Percentiles rank a stretch among this genome's conserved stretches.
phyloP scores from a whole-genome alignment of 2,888 invertebrate species.

The Lottia gigantea region DNA sequence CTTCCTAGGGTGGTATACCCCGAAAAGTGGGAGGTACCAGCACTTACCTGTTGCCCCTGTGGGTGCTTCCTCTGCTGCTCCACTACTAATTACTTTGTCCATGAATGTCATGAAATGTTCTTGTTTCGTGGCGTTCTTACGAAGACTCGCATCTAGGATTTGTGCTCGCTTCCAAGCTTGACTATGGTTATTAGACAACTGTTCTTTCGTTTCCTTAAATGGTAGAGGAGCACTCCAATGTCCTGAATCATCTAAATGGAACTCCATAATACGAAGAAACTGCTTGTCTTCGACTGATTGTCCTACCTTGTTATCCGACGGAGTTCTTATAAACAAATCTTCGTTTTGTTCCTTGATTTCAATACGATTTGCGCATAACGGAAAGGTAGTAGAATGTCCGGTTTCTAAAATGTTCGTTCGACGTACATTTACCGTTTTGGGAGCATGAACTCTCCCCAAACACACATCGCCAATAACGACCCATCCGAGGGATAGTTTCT shows the following conservation, averaged over 20 bases:
- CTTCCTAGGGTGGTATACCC: too few species aligned
- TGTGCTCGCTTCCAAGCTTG: neutral
- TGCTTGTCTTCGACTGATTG: neutral
- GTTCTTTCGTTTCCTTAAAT: neutral
- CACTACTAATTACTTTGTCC: slow-evolving; percentile 1
- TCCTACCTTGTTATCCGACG: neutral
- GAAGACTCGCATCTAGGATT: neutral
- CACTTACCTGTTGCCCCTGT: neutral
- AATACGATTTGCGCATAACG: neutral
- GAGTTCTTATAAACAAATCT: neutral
- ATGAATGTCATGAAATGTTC: neutral
- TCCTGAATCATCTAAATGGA: neutral
- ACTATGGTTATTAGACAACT: too few species aligned
- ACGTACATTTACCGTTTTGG: neutral
- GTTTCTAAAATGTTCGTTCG: slow-evolving; percentile 7
- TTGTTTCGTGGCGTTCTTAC: neutral
- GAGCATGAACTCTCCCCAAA: slow-evolving; percentile 15
- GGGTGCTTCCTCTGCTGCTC: neutral
- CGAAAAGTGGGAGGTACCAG: too few species aligned
- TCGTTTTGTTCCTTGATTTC: neutral
- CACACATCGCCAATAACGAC: slow-evolving; percentile 16
- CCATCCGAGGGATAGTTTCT: slow-evolving; percentile 17
- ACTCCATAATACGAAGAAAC: too few species aligned
- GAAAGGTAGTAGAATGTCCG: slow-evolving; percentile 11
- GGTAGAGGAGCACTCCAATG: neutral